Evolutionary conservation across 2,797 vertebrate species (phyloP).

Genomic region (Gymnoscopelus microlampas): DNA sequence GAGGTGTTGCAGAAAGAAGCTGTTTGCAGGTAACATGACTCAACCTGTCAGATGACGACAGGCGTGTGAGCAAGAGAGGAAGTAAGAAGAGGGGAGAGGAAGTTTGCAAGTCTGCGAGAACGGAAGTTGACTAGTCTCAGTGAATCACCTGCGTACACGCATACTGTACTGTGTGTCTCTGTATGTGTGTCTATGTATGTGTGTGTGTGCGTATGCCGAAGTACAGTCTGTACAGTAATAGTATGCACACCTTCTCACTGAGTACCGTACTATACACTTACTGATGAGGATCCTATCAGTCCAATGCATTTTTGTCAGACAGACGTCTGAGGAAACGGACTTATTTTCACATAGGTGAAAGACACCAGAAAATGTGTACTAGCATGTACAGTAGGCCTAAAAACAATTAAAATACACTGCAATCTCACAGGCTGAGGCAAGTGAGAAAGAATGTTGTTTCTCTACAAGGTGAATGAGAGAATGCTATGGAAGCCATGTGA

Average conservation of each 20-base stretch:
- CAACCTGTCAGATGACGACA: slow-evolving; percentile 64
- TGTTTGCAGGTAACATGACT: slow-evolving; percentile 58
- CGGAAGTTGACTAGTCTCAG: slow-evolving; percentile 72
- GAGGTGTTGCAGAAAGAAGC: neutral
- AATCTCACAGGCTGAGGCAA: neutral
- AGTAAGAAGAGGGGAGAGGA: slow-evolving; percentile 57
- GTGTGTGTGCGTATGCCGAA: slow-evolving; percentile 7
- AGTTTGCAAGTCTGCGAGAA: slow-evolving; percentile 40
- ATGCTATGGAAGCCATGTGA: slow-evolving; percentile 50
- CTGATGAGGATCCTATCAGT: too few species aligned
- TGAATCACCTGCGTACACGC: slow-evolving; percentile 52
- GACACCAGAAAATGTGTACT: too few species aligned
- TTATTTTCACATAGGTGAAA: too few species aligned
- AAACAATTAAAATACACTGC: neutral
- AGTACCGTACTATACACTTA: neutral
- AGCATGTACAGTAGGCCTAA: too few species aligned
- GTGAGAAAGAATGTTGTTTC: slow-evolving; percentile 1
- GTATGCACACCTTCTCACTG: neutral
- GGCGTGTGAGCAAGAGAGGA: slow-evolving; percentile 46
- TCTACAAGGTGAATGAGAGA: slow-evolving; percentile 39
- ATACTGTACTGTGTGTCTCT: neutral
- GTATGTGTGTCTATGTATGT: slow-evolving; percentile 3
- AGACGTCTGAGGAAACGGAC: too few species aligned
- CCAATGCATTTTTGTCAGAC: too few species aligned
- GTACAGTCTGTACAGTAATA: neutral